Base-by-base conservation (phyloP, 1,140 invertebrate species). In the Oscheius sp. region DNA sequence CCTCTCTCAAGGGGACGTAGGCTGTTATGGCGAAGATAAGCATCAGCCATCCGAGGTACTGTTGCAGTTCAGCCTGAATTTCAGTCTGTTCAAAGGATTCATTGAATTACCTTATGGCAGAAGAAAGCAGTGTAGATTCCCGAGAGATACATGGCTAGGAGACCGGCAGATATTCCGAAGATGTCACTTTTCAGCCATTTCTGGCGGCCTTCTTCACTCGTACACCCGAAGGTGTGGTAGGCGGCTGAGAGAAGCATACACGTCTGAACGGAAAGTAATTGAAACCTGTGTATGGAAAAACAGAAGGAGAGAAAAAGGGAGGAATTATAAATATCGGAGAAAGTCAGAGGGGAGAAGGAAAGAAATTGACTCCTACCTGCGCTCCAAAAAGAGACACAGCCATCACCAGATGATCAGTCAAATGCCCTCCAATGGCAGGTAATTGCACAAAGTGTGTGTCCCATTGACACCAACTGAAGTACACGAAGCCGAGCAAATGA, bases 121-220 rank as follows among this genome's bases (percentile, higher is more conserved):
- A 93, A 96, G 86, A 96, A 97, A 1, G 93, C 94, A 84, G 95
- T 96, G 86, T 97, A 95, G 76, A 97, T 92, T 62, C 93, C 93
- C 20, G 93, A 93, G 66, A 94, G 90, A 85, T 96, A 97, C 82
- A 96, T 95, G 28, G 92, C 93, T 63, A 95, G 88, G 63, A 97
- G 88, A 20, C 93, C 94, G 1, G 95, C 87, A 23, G 92, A 93
- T 52, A 97, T 95, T 15, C 95, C 95, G 79, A 95, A 91, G 38
- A 97, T 88, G 85, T 97, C 95, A 78, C 92, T 91, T 62, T 91
- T 91, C 3, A 97, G 86, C 86, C 93, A 96, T 75, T 90, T 89
- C 82, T 91, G 89, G 84, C 92, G 94, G 76, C 91, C 91, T 76
- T 90, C 87, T 84, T 93, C 92, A 15, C 93, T 95, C 76, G 91